A percentile compares a stretch with the other conserved stretches of the same genome.
phyloP scores from a whole-genome alignment of 1,140 invertebrate species.

The Bombus waltoni region DNA sequence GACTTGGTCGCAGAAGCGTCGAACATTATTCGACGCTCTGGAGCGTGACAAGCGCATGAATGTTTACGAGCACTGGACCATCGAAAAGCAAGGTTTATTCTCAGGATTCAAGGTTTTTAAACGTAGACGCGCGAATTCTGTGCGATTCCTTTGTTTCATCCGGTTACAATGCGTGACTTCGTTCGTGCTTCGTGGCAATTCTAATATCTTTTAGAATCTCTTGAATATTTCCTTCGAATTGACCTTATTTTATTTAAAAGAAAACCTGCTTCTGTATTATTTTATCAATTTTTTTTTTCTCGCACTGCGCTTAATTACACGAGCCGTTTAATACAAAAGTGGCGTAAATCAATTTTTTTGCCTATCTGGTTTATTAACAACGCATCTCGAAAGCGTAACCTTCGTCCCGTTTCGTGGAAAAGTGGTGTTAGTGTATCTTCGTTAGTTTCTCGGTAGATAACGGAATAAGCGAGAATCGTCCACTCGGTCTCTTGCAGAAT shows the following conservation, averaged over 20 bases:
- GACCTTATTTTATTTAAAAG: neutral
- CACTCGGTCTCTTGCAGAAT: too few relatives aligned
- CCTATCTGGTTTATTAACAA: too few relatives aligned
- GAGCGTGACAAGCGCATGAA: slow-evolving; percentile 21
- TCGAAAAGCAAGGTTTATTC: slow-evolving; percentile 36
- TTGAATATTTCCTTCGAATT: neutral
- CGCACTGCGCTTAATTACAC: too few relatives aligned
- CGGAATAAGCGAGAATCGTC: too few relatives aligned
- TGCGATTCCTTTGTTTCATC: slow-evolving; percentile 18
- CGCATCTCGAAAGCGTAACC: too few relatives aligned
- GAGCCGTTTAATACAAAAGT: too few relatives aligned
- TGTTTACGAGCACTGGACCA: slow-evolving; percentile 28
- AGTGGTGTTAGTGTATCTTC: too few relatives aligned
- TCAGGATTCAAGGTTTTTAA: slow-evolving; percentile 38
- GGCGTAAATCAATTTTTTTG: too few relatives aligned
- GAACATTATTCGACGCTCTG: neutral
- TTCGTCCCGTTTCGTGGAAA: too few relatives aligned
- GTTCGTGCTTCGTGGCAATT: neutral
- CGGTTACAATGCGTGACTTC: neutral
- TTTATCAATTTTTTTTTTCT: neutral
- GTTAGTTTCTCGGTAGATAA: too few relatives aligned
- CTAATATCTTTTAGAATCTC: neutral
- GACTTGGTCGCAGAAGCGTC: neutral
- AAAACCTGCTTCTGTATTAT: neutral
- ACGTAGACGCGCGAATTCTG: slow-evolving; percentile 10